A percentile compares a stretch with the other conserved stretches of the same genome.
These are phyloP conservation scores for Tigriopus japonicus DNA, from an alignment of 1,140 invertebrate genomes.

Conservation along the genomic window DNA sequence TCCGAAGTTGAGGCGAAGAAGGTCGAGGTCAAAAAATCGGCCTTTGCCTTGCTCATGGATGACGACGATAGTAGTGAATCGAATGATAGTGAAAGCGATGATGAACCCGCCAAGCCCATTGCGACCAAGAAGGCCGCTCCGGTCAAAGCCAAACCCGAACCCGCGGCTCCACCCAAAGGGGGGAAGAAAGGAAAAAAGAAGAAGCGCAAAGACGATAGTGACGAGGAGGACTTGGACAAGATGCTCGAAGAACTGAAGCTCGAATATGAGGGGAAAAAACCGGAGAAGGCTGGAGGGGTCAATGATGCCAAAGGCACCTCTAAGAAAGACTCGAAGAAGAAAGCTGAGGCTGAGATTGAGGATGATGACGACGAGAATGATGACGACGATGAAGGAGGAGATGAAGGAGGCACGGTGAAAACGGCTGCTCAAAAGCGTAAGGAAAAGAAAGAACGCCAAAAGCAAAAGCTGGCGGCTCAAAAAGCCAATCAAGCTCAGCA, in stretches of 20 bases:
- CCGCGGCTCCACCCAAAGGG: neutral
- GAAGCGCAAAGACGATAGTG: neutral
- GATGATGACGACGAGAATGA: slow-evolving; percentile 64
- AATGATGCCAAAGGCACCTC: slow-evolving; percentile 14
- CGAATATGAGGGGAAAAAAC: neutral
- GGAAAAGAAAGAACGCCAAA: slow-evolving; percentile 65
- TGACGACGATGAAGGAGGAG: slow-evolving; percentile 43
- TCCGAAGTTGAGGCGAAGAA: neutral
- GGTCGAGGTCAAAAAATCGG: neutral
- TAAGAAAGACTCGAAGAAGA: slow-evolving; percentile 32
- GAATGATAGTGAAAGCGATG: too few species aligned
- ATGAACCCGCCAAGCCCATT: neutral
- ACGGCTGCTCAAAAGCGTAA: slow-evolving; percentile 58
- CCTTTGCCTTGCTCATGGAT: too few species aligned
- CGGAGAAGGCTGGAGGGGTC: neutral
- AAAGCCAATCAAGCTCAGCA: slow-evolving; percentile 25
- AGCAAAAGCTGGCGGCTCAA: slow-evolving; percentile 39
- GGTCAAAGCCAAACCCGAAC: neutral
- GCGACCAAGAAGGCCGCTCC: neutral
- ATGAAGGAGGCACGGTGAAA: slow-evolving; percentile 43
- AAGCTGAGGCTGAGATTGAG: slow-evolving; percentile 27
- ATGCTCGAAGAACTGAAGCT: neutral
- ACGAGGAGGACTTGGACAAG: slow-evolving; percentile 6
- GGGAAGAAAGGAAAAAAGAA: slow-evolving; percentile 11
- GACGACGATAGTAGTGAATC: too few species aligned